Evolutionary conservation across 1,140 invertebrate species (phyloP).

Genomic region (Phymastichus coffea): DNA sequence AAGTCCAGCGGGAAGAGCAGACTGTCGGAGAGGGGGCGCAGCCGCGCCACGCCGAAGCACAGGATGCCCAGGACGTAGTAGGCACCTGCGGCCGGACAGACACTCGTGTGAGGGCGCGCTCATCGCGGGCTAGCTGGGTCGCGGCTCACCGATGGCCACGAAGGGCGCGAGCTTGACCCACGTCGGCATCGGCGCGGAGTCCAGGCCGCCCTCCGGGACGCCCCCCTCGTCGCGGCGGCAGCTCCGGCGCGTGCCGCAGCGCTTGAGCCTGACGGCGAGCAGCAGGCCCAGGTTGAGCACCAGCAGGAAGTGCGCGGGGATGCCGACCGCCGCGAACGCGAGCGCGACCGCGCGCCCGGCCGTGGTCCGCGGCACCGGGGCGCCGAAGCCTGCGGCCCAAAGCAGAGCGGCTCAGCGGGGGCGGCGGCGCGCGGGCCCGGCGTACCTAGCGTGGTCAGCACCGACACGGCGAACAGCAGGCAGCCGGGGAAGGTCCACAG

Average conservation of each 20-base stretch:
- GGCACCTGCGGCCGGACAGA: constrained; percentile 36
- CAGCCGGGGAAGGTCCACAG: constrained; percentile 67
- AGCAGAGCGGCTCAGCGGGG: constrained; percentile 42
- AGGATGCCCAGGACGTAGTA: constrained; percentile 65
- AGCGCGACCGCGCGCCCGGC: constrained; percentile 61
- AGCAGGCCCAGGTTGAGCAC: constrained; percentile 64
- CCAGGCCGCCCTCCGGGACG: constrained; percentile 28
- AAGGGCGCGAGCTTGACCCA: constrained; percentile 50
- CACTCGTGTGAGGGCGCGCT: background rate
- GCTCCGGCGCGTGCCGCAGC: constrained; percentile 42
- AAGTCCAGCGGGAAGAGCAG: constrained; percentile 70
- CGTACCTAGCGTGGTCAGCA: constrained; percentile 63
- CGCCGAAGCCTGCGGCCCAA: constrained; percentile 59
- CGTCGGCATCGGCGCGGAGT: constrained; percentile 38
- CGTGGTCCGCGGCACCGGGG: constrained; percentile 62
- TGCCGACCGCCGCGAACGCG: constrained; percentile 61
- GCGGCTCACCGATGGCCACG: constrained; percentile 42
- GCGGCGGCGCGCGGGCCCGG: constrained; percentile 60
- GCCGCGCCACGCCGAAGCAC: constrained; percentile 62
- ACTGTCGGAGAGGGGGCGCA: constrained; percentile 57
- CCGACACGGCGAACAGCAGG: constrained; percentile 61
- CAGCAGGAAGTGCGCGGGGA: constrained; percentile 64
- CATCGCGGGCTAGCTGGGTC: too few species aligned
- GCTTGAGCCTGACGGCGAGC: constrained; percentile 58
- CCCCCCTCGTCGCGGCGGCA: constrained; percentile 33